Evolutionary conservation across 2,113 vertebrate species (phyloP).

Genomic region (Kryptolebias marmoratus): DNA sequence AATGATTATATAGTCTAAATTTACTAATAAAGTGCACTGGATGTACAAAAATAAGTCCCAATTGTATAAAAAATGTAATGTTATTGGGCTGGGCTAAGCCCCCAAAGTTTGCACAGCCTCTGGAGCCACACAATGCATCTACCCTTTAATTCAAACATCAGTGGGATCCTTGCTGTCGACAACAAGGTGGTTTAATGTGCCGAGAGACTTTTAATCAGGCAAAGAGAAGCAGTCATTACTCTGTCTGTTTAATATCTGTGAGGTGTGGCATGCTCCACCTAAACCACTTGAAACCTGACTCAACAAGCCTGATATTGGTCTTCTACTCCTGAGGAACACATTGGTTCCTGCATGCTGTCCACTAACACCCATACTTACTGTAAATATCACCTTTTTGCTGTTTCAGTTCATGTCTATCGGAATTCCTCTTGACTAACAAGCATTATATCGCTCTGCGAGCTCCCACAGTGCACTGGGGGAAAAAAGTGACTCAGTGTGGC

Average conservation of each 20-base stretch:
- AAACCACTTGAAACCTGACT: conserved; percentile 15
- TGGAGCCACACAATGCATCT: background rate
- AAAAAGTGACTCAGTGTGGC: background rate
- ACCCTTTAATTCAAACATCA: conserved; percentile 3
- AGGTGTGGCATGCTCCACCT: conserved; percentile 4
- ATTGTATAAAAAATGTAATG: no score
- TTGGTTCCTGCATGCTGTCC: conserved; percentile 42
- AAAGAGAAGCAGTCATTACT: conserved; percentile 11
- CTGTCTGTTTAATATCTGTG: conserved; percentile 23
- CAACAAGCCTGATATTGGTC: conserved; percentile 5
- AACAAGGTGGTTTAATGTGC: background rate
- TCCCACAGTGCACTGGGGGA: no score
- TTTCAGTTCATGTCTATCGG: conserved; percentile 14
- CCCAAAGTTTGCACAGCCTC: no score
- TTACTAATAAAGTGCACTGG: no score
- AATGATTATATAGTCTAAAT: no score
- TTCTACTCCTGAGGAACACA: conserved; percentile 39
- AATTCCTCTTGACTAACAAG: conserved; percentile 1
- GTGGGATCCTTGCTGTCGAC: background rate
- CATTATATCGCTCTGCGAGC: background rate
- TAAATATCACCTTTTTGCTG: conserved; percentile 15
- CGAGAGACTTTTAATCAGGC: conserved; percentile 17
- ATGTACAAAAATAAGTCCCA: no score
- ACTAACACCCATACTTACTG: conserved; percentile 33
- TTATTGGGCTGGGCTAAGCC: no score